phyloP scores from a whole-genome alignment of 2,113 vertebrate species.

The Hippocampus guttulatus region DNA sequence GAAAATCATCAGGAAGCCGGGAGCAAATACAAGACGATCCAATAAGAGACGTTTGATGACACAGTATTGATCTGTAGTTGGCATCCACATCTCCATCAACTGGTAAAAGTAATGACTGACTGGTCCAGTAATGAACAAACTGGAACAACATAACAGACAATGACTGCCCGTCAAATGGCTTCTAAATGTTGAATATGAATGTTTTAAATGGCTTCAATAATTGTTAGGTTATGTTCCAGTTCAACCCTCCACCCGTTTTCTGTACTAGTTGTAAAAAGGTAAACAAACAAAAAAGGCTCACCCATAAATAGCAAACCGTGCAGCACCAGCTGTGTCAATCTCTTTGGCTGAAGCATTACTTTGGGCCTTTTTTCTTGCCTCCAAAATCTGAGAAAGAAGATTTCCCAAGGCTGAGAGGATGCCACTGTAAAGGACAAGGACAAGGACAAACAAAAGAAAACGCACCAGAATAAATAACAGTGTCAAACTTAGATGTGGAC shows the following conservation, averaged over 20 bases:
- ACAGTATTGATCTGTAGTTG: slow-evolving; percentile 69
- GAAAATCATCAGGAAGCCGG: slow-evolving; percentile 80
- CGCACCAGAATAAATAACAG: background rate
- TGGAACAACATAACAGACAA: slow-evolving; percentile 38
- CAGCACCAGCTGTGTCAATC: slow-evolving; percentile 67
- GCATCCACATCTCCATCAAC: slow-evolving; percentile 78
- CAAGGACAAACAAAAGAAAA: background rate
- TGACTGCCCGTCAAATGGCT: background rate
- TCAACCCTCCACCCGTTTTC: background rate
- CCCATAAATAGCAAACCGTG: slow-evolving; percentile 80
- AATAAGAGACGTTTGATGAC: slow-evolving; percentile 77
- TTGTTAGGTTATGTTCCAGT: background rate
- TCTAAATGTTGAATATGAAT: background rate
- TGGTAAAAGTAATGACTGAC: slow-evolving; percentile 84
- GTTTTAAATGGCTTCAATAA: background rate
- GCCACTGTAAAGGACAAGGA: slow-evolving; percentile 67
- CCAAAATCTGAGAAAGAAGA: slow-evolving; percentile 77
- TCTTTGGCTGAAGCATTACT: slow-evolving; percentile 36
- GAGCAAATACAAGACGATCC: slow-evolving; percentile 81
- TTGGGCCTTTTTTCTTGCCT: slow-evolving; percentile 67
- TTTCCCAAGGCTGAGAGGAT: slow-evolving; percentile 82
- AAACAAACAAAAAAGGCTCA: slow-evolving; percentile 38
- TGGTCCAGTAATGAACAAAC: slow-evolving; percentile 80
- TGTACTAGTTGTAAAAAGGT: background rate
- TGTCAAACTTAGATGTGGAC: background rate